Percentiles rank a stretch among this genome's conserved stretches.
Evolutionary conservation across 2,888 invertebrate genomes (phyloP).

Genomic region (Mythimna loreyi): DNA sequence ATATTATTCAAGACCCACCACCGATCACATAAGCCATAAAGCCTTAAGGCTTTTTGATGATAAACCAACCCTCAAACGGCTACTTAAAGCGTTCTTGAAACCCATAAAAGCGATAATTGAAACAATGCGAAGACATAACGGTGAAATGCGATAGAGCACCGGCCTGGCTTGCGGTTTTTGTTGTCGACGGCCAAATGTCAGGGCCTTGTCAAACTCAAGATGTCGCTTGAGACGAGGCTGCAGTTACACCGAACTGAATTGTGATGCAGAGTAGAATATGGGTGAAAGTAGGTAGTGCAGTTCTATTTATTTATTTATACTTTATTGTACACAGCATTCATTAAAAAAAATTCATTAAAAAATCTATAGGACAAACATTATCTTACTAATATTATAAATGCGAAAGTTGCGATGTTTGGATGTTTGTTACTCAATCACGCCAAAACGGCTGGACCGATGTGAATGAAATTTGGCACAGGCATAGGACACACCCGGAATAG

Average conservation of each 20-base stretch:
- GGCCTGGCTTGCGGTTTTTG: slow-evolving; percentile 58
- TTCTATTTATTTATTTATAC: no score
- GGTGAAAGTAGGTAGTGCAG: slow-evolving; percentile 1
- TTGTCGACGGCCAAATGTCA: slow-evolving; percentile 79
- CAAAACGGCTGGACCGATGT: no score
- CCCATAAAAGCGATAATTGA: slow-evolving; percentile 48
- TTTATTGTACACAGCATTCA: no score
- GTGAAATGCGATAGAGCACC: slow-evolving; percentile 63
- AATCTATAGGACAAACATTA: no score
- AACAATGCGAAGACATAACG: slow-evolving; percentile 57
- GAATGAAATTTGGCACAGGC: no score
- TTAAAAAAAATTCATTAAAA: no score
- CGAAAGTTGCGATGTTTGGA: no score
- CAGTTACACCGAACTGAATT: slow-evolving; percentile 55
- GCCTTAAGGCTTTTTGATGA: neutral
- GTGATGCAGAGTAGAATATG: neutral
- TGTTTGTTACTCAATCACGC: no score
- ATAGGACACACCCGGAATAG: no score
- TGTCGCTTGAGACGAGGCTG: slow-evolving; percentile 48
- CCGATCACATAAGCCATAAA: neutral
- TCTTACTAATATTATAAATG: no score
- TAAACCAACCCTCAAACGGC: slow-evolving; percentile 4
- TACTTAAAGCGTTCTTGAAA: slow-evolving; percentile 16
- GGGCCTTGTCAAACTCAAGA: slow-evolving; percentile 71
- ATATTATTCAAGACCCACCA: neutral